Base-by-base conservation (phyloP, 2,888 invertebrate species). In the Hipparchia semele region DNA sequence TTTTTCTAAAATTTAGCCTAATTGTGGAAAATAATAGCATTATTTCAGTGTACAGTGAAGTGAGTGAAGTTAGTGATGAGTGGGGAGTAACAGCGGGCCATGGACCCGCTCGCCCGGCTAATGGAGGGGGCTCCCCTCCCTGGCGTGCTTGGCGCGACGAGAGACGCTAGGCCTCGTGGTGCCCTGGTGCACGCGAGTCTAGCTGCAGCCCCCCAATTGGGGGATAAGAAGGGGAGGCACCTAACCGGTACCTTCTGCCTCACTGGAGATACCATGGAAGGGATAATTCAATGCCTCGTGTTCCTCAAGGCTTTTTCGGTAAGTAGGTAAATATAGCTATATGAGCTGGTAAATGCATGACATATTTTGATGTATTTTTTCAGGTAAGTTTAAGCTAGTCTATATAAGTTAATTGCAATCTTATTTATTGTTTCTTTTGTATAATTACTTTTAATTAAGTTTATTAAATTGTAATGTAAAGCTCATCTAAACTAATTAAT, bases 281-380 rank as follows among this genome's bases (percentile, higher is more conserved):
- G 98, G 81, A 98, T 98, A 86, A 98, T 98, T 87, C 98, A 98
- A 94, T 98, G 98, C 89, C 95, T 98, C 84, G 98, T 98, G 83
- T 98, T 98, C 94, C 96, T 98, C 86, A 98, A 98, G 92, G 98
- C 98, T 59, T 98, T 98, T 90, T 97, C 98, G 97, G 98, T 98
- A 95, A 97, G 98, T 95, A 66, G 49, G 3, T 51, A 39, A 23
- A 39, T 39, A 39, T 61, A 12, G 46, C 8, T 46, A 2, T 13
- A 3, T 49, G n/a, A 8, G n/a, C 13, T 62, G n/a, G 49, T 49
- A 7, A 10, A 2, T 49, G 2, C 13, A 49, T 8, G 46, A 1
- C 6, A 2, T 60, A 45, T 12, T 4, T 12, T 13, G 7, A n/a
- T 2, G 8, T 8, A 33, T 33, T 33, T 56, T 13, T 8, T 51